Base-by-base conservation (phyloP, 35 echinoderm and acorn worm genomes). In the Anneissia japonica region DNA sequence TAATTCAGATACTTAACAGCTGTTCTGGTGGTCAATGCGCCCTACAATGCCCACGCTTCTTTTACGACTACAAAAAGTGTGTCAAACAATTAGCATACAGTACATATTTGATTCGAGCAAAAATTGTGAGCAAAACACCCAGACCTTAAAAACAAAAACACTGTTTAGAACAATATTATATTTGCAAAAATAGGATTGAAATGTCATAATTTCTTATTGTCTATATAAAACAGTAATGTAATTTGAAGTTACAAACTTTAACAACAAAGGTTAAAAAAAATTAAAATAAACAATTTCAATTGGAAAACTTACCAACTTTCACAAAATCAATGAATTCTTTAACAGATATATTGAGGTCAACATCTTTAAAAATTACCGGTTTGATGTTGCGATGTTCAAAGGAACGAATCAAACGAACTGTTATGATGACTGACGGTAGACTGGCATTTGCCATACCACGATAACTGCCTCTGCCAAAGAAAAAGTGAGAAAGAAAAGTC, bases 351-450 rank as follows among this genome's bases (percentile, higher is more conserved):
- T 80, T 39, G n/a, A 85, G 39, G 31, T 82, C 43, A 35, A 97
- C 83, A 74, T 97, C 72, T 41, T 93, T 87, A 35, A 87, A 84
- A 23, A 91, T 92, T 32, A 93, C 31, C 36, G 93, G 91, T 72
- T 97, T 90, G 86, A 93, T 93, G 77, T 97, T 97, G 0, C 95
- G 83, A 87, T 93, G 92, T 34, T 91, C 88, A 87, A 97, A 97
- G 1, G 95, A 97, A 32, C 95, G 88, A 46, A 97, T 93, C 1
- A 97, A 83, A 43, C 95, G 89, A 26, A 97, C 86, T 13, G 95
- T 93, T 5, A 97, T 46, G 0, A 86, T 84, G 7, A 40, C 79
- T 10, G 35, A 81, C 30, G 37, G 79, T 81, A 19, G 1, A 64
- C 51, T 45, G 9, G 11, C 51, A 26, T 64, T 23, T 16, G 51